A percentile compares a stretch with the other conserved stretches of the same genome.
These are phyloP conservation scores for Yponomeuta evonymella DNA, from an alignment of 2,888 invertebrate genomes.

Conservation along the genomic window DNA sequence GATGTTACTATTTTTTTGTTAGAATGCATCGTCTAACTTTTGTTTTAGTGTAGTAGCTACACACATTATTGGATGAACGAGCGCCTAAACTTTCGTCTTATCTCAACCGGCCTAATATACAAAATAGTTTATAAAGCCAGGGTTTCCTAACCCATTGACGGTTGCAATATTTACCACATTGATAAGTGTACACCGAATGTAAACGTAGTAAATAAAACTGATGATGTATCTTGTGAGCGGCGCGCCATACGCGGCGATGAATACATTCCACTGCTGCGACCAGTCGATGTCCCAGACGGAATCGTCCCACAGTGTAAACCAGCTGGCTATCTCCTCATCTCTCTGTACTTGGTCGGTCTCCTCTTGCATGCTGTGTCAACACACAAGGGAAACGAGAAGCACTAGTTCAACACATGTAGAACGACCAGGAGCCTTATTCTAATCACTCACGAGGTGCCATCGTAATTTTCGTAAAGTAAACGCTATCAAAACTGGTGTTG, in stretches of 20 bases:
- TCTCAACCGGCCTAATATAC: neutral
- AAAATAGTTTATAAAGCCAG: neutral
- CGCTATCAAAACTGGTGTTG: neutral
- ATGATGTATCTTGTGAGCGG: neutral
- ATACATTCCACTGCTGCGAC: neutral
- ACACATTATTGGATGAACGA: too few relatives aligned
- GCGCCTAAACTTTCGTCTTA: too few relatives aligned
- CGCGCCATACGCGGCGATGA: neutral
- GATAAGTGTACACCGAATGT: slow-evolving; percentile 31
- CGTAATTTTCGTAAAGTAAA: neutral
- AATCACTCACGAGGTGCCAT: neutral
- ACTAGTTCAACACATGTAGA: slow-evolving; percentile 1
- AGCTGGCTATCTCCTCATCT: neutral
- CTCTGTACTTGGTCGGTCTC: neutral
- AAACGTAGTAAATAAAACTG: slow-evolving; percentile 4
- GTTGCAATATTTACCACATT: slow-evolving; percentile 40
- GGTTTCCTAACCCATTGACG: neutral
- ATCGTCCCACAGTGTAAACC: neutral
- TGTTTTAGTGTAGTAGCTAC: too few relatives aligned
- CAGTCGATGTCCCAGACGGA: neutral
- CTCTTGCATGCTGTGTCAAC: neutral
- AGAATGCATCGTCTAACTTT: too few relatives aligned
- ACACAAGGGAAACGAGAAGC: neutral
- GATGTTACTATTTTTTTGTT: too few relatives aligned
- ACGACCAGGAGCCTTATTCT: neutral